Base-by-base conservation (phyloP, 1,140 invertebrate genomes). In the Ctenoplectra terminalis region DNA sequence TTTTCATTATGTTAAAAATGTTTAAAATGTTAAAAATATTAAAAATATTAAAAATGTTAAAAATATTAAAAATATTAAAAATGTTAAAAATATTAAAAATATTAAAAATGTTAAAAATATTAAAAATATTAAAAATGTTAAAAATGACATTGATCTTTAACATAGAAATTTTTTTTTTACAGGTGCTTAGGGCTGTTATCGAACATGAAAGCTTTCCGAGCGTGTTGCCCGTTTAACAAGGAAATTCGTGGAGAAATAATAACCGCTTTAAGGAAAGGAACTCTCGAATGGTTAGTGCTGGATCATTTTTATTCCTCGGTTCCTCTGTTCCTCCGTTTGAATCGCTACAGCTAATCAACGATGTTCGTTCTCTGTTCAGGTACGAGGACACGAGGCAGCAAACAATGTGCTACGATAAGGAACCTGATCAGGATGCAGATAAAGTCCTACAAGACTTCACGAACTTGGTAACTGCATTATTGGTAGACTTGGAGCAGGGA, bases 181-280 rank as follows among this genome's bases (percentile, higher is more conserved):
- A 96, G 95, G 88, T 98, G 97, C 91, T 92, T 98, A 37, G 96
- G 96, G 72, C 94, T 97, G 73, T 94, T 98, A 15, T 96, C 97
- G 54, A 96, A 96, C 79, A 97, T 97, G 96, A 96, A 97, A 92
- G 97, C 97, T 13, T 98, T 98, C 92, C 96, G 97, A 93, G 96
- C 97, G 87, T 97, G 97, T 90, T 98, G 97, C 92, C 98, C 98
- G 2, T 98, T 98, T 91, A 97, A 98, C 89, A 98, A 98, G 90
- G 97, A 97, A 92, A 96, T 97, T 17, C 93, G 97, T 64, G 96
- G 97, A 26, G 97, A 98, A 92, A 96, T 98, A 77, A 96, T 97
- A n/a, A 95, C 95, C 20, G 95, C 96, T 7, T 91, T 98, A 46
- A 96, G 97, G 89, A 98, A 97, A 91, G 97, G 97, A 50, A 97